Evolutionary conservation across 2,797 vertebrate species (phyloP).

Genomic region (Epinephelus awoara): DNA sequence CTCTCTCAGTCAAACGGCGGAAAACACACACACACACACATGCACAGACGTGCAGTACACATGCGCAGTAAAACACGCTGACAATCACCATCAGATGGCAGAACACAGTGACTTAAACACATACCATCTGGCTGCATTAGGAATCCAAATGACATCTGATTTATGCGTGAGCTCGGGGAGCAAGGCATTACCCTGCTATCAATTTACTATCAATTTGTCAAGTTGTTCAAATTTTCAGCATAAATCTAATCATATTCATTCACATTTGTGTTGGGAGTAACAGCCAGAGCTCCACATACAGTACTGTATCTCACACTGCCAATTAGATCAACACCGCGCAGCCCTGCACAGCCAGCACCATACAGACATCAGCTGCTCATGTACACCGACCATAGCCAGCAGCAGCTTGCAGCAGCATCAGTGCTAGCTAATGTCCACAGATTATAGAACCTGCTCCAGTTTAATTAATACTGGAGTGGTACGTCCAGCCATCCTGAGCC

Average conservation of each 20-base stretch:
- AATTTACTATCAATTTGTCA: conserved; percentile 73
- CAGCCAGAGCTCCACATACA: conserved; percentile 33
- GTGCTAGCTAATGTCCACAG: conserved; percentile 65
- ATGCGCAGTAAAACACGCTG: conserved; percentile 47
- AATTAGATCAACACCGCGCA: conserved; percentile 50
- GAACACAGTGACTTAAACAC: conserved; percentile 67
- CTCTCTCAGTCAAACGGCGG: conserved; percentile 18
- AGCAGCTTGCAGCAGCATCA: conserved; percentile 73
- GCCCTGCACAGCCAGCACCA: conserved; percentile 51
- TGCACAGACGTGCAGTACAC: conserved; percentile 30
- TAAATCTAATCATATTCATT: conserved; percentile 68
- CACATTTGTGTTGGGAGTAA: conserved; percentile 54
- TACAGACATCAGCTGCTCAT: conserved; percentile 72
- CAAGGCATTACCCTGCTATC: conserved; percentile 65
- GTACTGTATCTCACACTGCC: conserved; percentile 44
- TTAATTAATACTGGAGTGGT: conserved; percentile 72
- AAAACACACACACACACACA: conserved; percentile 13
- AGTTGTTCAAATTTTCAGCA: conserved; percentile 66
- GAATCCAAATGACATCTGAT: conserved; percentile 74
- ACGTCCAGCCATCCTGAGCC: conserved; percentile 54
- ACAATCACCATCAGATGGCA: conserved; percentile 67
- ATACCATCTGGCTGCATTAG: conserved; percentile 76
- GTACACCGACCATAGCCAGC: conserved; percentile 51
- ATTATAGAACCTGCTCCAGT: conserved; percentile 69
- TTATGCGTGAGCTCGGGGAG: conserved; percentile 63